These are phyloP conservation scores for Stomorhina lunata DNA, from an alignment of 2,888 invertebrate genomes.

Conservation along the genomic window DNA sequence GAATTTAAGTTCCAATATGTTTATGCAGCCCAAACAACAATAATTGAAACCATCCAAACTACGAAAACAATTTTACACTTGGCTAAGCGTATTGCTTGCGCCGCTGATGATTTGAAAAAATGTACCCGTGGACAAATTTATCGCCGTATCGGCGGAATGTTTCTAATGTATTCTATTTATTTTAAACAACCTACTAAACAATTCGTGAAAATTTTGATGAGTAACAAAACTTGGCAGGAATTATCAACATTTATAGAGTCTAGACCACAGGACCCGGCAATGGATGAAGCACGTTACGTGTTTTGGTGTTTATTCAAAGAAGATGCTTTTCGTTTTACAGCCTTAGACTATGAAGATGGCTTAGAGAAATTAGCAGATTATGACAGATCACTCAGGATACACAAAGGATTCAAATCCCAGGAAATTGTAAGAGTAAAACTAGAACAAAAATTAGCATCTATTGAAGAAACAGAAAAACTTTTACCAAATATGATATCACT, in stretches of 20 bases:
- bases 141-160: slow-evolving; percentile 73
- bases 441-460: slow-evolving; percentile 68
- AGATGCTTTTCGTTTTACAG: slow-evolving; percentile 72
- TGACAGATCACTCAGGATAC: slow-evolving; percentile 65
- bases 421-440: slow-evolving; percentile 35
- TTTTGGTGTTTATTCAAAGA: slow-evolving; percentile 70
- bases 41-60: slow-evolving; percentile 73
- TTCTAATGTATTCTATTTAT: slow-evolving; percentile 73
- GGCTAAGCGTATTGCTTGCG: slow-evolving; percentile 71
- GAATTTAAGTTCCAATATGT: slow-evolving; percentile 72
- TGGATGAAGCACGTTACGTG: slow-evolving; percentile 69
- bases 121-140: slow-evolving; percentile 45
- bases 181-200: slow-evolving; percentile 76
- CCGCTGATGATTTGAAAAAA: slow-evolving; percentile 50
- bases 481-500: slow-evolving; percentile 69
- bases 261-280: slow-evolving; percentile 32
- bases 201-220: slow-evolving; percentile 73
- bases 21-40: slow-evolving; percentile 71
- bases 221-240: slow-evolving; percentile 69
- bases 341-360: slow-evolving; percentile 71
- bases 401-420: slow-evolving; percentile 25
- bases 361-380: slow-evolving; percentile 73
- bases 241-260: slow-evolving; percentile 68
- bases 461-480: slow-evolving; percentile 58
- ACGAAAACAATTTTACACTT: slow-evolving; percentile 72